Conservation (phyloP, 2,888 invertebrate genomes). For the Leptinotarsa tumamoca region DNA sequence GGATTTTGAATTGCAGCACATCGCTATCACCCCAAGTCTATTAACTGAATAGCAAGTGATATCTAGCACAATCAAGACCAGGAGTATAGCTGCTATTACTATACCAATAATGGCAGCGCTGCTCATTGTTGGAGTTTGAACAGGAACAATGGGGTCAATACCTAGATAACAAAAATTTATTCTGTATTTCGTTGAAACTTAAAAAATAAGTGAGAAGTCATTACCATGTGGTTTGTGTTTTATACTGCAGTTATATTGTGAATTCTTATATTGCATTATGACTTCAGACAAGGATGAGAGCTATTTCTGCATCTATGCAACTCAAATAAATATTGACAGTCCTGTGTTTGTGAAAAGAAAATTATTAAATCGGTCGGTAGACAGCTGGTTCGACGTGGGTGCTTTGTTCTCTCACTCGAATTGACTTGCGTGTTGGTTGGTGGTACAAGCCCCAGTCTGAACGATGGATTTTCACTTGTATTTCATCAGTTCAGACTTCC, state of each 20-base stretch:
- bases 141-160: conserved; percentile 56
- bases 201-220: conserved; percentile 15
- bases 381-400: no score
- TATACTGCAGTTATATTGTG: conserved; percentile 32
- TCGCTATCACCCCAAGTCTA: conserved; percentile 77
- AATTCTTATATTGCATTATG: no score
- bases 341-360: no score
- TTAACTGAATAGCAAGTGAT: conserved; percentile 80
- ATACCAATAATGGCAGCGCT: conserved; percentile 87
- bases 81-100: conserved; percentile 83
- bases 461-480: no score
- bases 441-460: no score
- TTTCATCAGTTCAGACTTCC: no score
- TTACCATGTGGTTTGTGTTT: conserved; percentile 24
- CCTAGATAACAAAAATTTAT: conserved; percentile 49
- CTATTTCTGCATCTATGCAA: no score
- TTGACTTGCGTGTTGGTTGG: no score
- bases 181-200: not conserved
- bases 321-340: no score
- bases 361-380: no score
- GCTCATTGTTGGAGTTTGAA: conserved; percentile 71
- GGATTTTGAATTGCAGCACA: conserved; percentile 74
- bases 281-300: no score
- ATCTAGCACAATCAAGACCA: conserved; percentile 87
- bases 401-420: no score